A percentile compares a stretch with the other conserved stretches of the same genome.
Evolutionary conservation across 2,888 invertebrate genomes (phyloP).

Genomic region (Caenorhabditis parvicauda): DNA sequence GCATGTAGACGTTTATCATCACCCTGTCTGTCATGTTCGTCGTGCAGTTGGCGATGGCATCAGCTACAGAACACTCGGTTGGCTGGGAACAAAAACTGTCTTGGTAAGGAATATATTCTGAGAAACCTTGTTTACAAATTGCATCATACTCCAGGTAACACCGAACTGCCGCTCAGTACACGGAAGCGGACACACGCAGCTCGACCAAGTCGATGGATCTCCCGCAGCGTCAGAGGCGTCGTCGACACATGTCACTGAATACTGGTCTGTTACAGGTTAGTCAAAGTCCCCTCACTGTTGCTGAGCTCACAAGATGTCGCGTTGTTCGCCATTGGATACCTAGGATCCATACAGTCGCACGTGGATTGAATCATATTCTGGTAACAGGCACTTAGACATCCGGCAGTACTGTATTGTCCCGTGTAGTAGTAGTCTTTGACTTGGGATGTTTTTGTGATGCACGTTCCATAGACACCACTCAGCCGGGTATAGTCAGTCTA

Average conservation of each 20-base stretch:
- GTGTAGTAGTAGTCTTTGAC: conserved; percentile 43
- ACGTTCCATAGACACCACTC: conserved; percentile 39
- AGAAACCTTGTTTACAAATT: conserved; percentile 24
- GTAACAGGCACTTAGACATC: conserved; percentile 48
- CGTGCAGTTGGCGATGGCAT: conserved; percentile 7
- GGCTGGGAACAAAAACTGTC: conserved; percentile 31
- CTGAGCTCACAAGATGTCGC: conserved; percentile 26
- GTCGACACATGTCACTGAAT: conserved; percentile 31
- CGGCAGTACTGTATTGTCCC: conserved; percentile 41
- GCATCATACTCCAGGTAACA: conserved; percentile 28
- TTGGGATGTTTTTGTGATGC: conserved; percentile 32
- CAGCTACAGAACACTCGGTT: neutral
- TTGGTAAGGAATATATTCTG: too few species aligned
- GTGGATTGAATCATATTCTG: conserved; percentile 29
- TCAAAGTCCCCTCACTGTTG: too few species aligned
- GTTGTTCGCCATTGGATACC: conserved; percentile 32
- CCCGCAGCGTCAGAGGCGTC: conserved; percentile 28
- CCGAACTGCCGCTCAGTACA: conserved; percentile 33
- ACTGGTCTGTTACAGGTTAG: too few species aligned
- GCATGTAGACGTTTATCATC: conserved; percentile 24
- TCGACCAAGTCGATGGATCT: conserved; percentile 40
- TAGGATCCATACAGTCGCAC: conserved; percentile 48
- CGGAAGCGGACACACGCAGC: conserved; percentile 40
- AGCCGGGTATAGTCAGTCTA: conserved; percentile 34
- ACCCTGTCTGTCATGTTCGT: conserved; percentile 21